Conservation (phyloP, 1,140 invertebrate genomes). For the Lepidurus apus region DNA sequence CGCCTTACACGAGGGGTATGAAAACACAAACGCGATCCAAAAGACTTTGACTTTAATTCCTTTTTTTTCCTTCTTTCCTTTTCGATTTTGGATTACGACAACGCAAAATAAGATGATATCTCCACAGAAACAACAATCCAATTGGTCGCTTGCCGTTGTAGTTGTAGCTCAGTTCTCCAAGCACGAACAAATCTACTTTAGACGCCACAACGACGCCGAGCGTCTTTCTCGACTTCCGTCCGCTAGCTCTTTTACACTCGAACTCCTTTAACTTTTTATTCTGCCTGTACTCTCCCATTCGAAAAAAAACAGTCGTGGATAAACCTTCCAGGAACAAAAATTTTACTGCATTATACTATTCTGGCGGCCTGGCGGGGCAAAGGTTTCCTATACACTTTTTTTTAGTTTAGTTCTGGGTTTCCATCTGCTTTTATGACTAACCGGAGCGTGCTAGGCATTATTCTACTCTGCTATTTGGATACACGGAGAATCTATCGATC, state of each 20-base stretch:
- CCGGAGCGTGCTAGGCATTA: background rate
- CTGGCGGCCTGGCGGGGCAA: background rate
- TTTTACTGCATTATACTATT: background rate
- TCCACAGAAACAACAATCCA: constrained; percentile 14
- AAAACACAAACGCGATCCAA: background rate
- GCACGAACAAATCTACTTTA: constrained; percentile 18
- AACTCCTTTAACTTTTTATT: background rate
- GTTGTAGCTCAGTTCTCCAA: constrained; percentile 6
- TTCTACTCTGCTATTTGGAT: background rate
- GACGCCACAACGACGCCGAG: constrained; percentile 12
- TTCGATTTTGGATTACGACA: background rate
- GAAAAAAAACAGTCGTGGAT: background rate
- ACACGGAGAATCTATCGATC: background rate
- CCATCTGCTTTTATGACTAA: background rate
- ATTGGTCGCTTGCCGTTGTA: constrained; percentile 3
- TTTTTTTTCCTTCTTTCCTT: background rate
- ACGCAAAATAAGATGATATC: background rate
- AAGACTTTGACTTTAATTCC: background rate
- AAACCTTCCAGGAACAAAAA: background rate
- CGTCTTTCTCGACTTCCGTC: background rate
- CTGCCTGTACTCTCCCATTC: background rate
- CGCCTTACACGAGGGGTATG: background rate
- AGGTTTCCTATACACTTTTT: background rate
- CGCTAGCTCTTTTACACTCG: background rate
- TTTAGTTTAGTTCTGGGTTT: background rate